A percentile compares a stretch with the other conserved stretches of the same genome.
These are phyloP conservation scores for Todiramphus chloris DNA, from an alignment of 2,113 vertebrate species.

Conservation along the genomic window DNA sequence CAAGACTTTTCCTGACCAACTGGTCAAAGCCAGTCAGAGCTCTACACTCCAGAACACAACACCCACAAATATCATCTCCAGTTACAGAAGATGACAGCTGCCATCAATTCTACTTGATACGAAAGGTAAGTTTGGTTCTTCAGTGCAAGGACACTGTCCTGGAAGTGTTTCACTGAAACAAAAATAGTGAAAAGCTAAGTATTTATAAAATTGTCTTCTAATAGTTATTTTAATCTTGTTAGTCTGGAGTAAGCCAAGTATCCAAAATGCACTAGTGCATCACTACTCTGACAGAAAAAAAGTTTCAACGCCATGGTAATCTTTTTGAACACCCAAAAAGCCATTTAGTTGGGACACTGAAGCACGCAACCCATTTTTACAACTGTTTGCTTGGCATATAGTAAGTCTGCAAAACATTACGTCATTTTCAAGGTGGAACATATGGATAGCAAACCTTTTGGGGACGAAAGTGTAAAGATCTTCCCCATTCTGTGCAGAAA, in stretches of 20 bases:
- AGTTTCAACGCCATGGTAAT: not conserved
- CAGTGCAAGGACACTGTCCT: not conserved
- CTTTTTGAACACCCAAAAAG: not conserved
- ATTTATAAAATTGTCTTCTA: not conserved
- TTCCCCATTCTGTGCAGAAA: slow-evolving; percentile 66
- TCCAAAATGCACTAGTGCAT: not conserved
- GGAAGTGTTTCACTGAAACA: not conserved
- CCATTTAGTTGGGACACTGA: not conserved
- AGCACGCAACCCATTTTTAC: not conserved
- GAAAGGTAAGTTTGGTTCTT: not conserved
- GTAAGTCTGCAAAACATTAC: slow-evolving; percentile 40
- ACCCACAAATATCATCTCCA: not conserved
- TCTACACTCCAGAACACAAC: too few relatives aligned
- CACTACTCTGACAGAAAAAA: not conserved
- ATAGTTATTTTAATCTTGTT: not conserved
- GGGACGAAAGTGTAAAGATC: slow-evolving; percentile 57
- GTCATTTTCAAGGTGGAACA: slow-evolving; percentile 54
- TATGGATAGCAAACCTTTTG: slow-evolving; percentile 61
- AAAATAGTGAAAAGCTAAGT: not conserved
- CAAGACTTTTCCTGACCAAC: not conserved
- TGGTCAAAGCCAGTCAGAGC: not conserved
- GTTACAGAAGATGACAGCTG: not conserved
- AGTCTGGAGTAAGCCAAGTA: not conserved
- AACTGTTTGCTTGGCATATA: not conserved
- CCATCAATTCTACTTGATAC: not conserved